Base-by-base conservation (phyloP, 92 coral and sea anemone species). In the Hydrozoanthus gracilis region DNA sequence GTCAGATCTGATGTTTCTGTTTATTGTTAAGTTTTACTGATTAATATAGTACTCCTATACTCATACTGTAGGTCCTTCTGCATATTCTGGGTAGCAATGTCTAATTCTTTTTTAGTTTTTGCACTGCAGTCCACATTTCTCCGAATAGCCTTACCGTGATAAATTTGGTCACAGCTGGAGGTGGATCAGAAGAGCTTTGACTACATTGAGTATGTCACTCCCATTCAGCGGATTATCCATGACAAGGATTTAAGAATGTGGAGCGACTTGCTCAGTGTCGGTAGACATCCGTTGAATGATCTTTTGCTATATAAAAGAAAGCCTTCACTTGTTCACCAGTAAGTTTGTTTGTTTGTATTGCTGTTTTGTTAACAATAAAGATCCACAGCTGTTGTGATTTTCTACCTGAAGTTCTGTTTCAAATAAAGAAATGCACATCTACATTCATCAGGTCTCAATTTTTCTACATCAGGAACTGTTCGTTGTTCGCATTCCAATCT, bases 341-440 rank as follows among this genome's bases (percentile, higher is more conserved):
- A 71, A 71, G 51, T 71, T 64, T 69, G 74, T 45, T 6, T 46
- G 52, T 71, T 44, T 27, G 44, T 71, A 71, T 45, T 45, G 27
- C 54, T 71, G 55, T 71, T 71, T 71, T 71, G 51, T 71, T 71
- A 16, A 13, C 17, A 44, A 27, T 71, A 71, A 71, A 71, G 54
- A 15, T 47, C 76, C 54, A 45, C 17, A 71, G 47, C 5, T 71
- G 54, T 46, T 71, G 76, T 71, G 16, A 15, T 44, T 64, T 64
- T 16, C 44, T 15, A 64, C 70, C 76, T 71, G 16, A 71, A 71
- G 54, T 71, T 71, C 27, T 15, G 16, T 71, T 71, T 44, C 76
- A 71, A 71, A 71, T 71, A 71, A 71, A 44, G 76, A 71, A 71
- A 71, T 71, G 76, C 76, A 71, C 76, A 71, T 71, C 76, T 71